Conservation (phyloP, 1,140 invertebrate genomes). For the Teleogryllus occipitalis region DNA sequence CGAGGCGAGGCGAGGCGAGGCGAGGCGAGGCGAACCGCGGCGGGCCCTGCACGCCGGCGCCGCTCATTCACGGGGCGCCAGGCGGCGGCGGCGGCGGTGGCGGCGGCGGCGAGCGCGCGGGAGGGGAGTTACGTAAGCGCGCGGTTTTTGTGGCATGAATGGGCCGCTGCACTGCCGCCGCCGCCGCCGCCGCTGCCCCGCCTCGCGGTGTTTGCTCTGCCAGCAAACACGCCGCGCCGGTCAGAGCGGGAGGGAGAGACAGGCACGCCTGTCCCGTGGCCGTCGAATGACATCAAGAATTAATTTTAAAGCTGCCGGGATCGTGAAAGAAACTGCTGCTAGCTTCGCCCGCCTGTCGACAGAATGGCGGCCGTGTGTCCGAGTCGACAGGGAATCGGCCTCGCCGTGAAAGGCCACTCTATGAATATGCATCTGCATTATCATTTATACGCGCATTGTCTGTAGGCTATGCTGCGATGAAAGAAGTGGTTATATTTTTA, state of each 20-base stretch:
- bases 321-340: not conserved
- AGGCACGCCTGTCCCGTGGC: not conserved
- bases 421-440: conserved; percentile 5
- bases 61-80: not conserved
- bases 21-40: no score
- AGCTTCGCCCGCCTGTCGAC: no score
- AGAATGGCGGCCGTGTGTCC: no score
- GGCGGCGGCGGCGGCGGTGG: no score
- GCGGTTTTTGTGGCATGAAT: conserved; percentile 3
- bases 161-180: not conserved
- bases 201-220: not conserved
- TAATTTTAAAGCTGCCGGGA: not conserved
- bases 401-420: not conserved
- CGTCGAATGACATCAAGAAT: not conserved
- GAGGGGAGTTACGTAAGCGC: not conserved
- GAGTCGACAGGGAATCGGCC: not conserved
- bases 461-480: not conserved
- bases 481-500: conserved; percentile 6
- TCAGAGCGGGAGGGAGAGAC: not conserved
- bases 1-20: no score
- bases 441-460: conserved; percentile 1
- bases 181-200: no score
- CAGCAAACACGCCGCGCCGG: not conserved
- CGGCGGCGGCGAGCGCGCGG: not conserved
- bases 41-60: not conserved